Evolutionary conservation across 2,797 vertebrate species (phyloP).

Genomic region (Carcharodon carcharias): DNA sequence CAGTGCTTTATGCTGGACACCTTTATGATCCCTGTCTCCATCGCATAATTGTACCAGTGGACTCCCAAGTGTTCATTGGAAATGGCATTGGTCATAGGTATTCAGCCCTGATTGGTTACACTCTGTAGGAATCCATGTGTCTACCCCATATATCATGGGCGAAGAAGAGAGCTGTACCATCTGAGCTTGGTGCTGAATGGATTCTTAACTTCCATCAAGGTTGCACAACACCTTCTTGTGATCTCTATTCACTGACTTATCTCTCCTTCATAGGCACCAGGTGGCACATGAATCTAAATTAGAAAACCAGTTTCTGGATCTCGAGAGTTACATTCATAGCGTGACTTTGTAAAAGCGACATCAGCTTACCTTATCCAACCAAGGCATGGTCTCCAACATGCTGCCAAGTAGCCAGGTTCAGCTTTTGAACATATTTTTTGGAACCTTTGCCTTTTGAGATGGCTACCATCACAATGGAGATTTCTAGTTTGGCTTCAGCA

Average conservation of each 20-base stretch:
- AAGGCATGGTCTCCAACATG: not conserved
- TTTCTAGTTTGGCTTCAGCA: not conserved
- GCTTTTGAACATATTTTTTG: not conserved
- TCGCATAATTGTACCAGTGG: not conserved
- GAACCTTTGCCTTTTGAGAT: not conserved
- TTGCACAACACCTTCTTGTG: not conserved
- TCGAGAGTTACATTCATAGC: not conserved
- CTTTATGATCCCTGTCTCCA: not conserved
- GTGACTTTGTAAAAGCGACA: not conserved
- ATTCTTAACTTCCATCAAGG: not conserved
- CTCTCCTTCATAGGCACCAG: not conserved
- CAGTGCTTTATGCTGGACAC: not conserved
- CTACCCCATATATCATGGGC: not conserved
- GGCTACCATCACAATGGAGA: not conserved
- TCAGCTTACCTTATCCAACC: not conserved
- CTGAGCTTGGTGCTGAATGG: not conserved
- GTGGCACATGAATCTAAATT: not conserved
- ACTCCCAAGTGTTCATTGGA: not conserved
- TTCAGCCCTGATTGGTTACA: not conserved
- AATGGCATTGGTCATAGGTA: not conserved
- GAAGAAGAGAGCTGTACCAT: not conserved
- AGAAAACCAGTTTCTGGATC: not conserved
- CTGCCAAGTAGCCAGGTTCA: not conserved
- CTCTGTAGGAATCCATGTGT: not conserved
- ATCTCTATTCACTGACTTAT: not conserved